Evolutionary conservation across 2,797 vertebrate genomes (phyloP).

Genomic region (Melanotaenia nigrans): DNA sequence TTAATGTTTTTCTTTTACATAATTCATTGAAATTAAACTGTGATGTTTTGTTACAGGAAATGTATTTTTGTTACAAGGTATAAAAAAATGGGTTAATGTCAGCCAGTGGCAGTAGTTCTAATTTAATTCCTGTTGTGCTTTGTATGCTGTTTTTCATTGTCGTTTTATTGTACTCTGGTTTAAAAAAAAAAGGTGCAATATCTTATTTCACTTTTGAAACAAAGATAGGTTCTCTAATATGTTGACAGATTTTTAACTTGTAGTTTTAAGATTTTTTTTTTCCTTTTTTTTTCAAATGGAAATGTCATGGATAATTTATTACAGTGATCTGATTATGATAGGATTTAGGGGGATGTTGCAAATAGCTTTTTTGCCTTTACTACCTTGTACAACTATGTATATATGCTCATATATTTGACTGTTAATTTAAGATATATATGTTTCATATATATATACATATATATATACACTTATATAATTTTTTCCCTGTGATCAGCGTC

Average conservation of each 20-base stretch:
- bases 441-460: conserved; percentile 72
- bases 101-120: conserved; percentile 81
- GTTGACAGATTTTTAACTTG: conserved; percentile 86
- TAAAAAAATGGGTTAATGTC: conserved; percentile 74
- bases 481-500: conserved; percentile 90
- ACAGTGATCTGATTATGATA: conserved; percentile 81
- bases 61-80: conserved; percentile 85
- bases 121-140: conserved; percentile 87
- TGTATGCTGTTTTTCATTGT: conserved; percentile 87
- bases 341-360: conserved; percentile 81
- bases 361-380: conserved; percentile 86
- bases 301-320: conserved; percentile 87
- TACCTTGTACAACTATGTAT: conserved; percentile 89
- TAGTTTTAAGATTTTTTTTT: conserved; percentile 82
- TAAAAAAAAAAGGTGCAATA: conserved; percentile 87
- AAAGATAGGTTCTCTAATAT: conserved; percentile 87
- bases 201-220: conserved; percentile 89
- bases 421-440: conserved; percentile 97
- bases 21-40: conserved; percentile 88
- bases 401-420: conserved; percentile 90
- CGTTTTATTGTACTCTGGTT: conserved; percentile 88
- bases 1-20: conserved; percentile 82
- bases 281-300: conserved; percentile 76
- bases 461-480: conserved; percentile 73
- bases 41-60: conserved; percentile 90